Evolutionary conservation across 2,113 vertebrate genomes (phyloP).

Genomic region (Coptodon bakossiorum): DNA sequence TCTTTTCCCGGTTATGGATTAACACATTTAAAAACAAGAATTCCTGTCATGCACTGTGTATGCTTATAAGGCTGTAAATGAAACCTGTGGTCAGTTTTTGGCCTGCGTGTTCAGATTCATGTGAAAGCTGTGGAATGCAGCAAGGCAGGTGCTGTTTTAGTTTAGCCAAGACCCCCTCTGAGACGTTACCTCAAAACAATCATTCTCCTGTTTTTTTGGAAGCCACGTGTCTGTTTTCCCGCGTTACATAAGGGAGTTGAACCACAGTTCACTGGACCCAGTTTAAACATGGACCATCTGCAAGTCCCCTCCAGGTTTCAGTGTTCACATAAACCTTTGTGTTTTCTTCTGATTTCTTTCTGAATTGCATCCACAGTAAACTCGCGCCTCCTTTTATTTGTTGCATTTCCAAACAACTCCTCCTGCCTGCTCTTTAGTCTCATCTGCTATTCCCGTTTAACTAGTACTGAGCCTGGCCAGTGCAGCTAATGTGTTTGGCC

Average conservation of each 20-base stretch:
- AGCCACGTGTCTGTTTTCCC: constrained; percentile 30
- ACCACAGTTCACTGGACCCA: constrained; percentile 18
- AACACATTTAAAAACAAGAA: not conserved
- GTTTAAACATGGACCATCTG: constrained; percentile 10
- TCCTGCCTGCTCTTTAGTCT: not conserved
- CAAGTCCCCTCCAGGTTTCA: not conserved
- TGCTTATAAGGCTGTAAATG: not conserved
- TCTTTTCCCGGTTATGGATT: not conserved
- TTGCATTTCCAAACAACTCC: not conserved
- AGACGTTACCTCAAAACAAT: constrained; percentile 36
- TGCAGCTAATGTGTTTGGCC: constrained; percentile 41
- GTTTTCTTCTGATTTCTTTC: not conserved
- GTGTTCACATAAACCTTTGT: not conserved
- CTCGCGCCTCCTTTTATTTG: not conserved
- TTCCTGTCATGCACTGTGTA: not conserved
- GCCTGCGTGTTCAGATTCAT: not conserved
- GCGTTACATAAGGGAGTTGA: constrained; percentile 38
- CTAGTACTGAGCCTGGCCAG: constrained; percentile 21
- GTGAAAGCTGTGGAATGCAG: constrained; percentile 9
- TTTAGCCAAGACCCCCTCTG: constrained; percentile 5
- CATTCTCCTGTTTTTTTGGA: constrained; percentile 19
- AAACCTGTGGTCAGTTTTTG: not conserved
- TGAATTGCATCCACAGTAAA: not conserved
- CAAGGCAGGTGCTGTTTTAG: constrained; percentile 31
- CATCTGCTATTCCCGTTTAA: constrained; percentile 23